phyloP scores from a whole-genome alignment of 2,113 vertebrate genomes.

The Pelvicachromis taeniatus region DNA sequence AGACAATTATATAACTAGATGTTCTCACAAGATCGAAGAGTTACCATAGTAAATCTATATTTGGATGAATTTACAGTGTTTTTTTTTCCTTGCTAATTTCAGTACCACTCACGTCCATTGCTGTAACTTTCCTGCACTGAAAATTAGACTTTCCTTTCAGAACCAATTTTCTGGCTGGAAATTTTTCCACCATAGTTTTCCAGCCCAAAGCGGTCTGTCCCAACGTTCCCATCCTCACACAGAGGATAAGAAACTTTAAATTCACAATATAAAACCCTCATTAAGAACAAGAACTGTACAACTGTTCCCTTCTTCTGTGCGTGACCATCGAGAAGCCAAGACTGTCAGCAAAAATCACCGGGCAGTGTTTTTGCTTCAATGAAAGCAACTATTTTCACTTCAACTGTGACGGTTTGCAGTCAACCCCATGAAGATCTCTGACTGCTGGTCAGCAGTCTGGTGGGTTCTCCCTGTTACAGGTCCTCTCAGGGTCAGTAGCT shows the following conservation, averaged over 20 bases:
- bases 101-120: background rate
- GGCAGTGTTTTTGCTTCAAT: background rate
- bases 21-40: background rate
- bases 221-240: background rate
- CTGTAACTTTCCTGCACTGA: background rate
- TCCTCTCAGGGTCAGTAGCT: conserved; percentile 44
- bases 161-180: background rate
- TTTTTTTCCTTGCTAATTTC: background rate
- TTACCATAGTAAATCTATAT: background rate
- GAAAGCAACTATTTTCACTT: conserved; percentile 15
- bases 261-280: background rate
- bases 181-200: background rate
- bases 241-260: background rate
- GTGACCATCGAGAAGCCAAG: background rate
- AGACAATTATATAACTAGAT: background rate
- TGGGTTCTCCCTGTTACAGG: conserved; percentile 1
- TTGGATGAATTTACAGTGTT: background rate
- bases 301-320: background rate
- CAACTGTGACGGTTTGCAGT: background rate
- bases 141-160: background rate
- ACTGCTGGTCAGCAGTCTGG: background rate
- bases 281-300: background rate
- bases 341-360: background rate
- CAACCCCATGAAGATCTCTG: background rate
- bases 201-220: background rate